Evolutionary conservation across 2,888 invertebrate genomes (phyloP), one percentile per base, ranked within the genome.

Genomic region (Drosophila nigricruria): DNA sequence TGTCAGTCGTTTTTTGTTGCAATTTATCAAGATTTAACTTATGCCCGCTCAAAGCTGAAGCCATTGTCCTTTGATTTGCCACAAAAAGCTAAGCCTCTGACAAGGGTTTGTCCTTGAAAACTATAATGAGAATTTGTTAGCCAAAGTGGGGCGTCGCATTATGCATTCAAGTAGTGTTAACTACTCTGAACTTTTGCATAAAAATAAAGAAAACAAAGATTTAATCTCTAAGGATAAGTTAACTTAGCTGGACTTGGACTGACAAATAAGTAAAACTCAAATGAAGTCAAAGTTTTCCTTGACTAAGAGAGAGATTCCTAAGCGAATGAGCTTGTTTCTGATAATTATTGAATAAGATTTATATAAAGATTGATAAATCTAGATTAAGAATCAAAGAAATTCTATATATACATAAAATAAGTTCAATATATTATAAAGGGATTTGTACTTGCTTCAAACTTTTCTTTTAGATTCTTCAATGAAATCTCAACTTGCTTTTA

Each of bases 21-120:
- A 77, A 88, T 90, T 91, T 90, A 86, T 91, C 87, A 88, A 82
- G 88, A 84, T 79, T 82, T 79, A 77, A 82, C 88, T 88, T 80
- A 58, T 70, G 77, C 18, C 30, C 77, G 62, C 82, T 61, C 66
- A 54, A 20, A 40, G 12, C 60, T 43, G 25, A 43, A 43, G 62
- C 74, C 52, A 61, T 75, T 79, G 75, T 68, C 47, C 9, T 47
- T 32, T 71, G 76, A 68, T 75, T 75, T 52, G 34, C 18, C 77
- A 45, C 62, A 57, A 34, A 38, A 30, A n/a, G 30, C 12, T 25
- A 38, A 36, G 25, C 53, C 53, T 3, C 23, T 61, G 63, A 54
- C 65, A 70, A 40, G 32, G 63, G 12, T 50, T 49, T 49, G 38
- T 8, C 54, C 45, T 36, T 71, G 47, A 40, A 25, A 42, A 45